Evolutionary conservation across 2,113 vertebrate genomes (phyloP).

Genomic region (Ptyas mucosa): DNA sequence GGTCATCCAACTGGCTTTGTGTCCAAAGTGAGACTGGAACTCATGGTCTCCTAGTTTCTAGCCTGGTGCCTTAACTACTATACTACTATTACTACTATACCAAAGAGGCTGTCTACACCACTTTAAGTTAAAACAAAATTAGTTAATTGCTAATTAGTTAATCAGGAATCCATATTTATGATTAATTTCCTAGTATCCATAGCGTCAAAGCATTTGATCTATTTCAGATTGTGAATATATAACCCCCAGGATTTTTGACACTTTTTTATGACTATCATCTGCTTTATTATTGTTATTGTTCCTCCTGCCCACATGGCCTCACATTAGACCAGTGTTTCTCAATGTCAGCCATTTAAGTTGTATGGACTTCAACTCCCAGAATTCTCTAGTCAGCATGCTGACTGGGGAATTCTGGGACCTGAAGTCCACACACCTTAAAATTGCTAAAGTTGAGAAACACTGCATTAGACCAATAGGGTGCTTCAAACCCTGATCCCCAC

Average conservation of each 20-base stretch:
- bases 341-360: neutral
- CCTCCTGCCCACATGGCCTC: neutral
- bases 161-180: neutral
- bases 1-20: neutral
- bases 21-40: neutral
- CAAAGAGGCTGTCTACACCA: neutral
- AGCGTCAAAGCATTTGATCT: constrained; percentile 1
- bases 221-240: neutral
- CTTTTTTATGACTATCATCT: neutral
- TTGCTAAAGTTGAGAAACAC: neutral
- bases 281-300: neutral
- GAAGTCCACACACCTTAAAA: neutral
- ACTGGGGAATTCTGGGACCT: neutral
- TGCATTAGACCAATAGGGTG: neutral
- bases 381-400: neutral
- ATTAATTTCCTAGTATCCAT: constrained; percentile 4
- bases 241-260: neutral
- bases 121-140: neutral
- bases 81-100: neutral
- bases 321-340: neutral
- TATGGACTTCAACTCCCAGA: neutral
- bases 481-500: neutral
- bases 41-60: neutral
- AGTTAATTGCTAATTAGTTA: neutral
- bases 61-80: neutral